These are phyloP conservation scores for Ypsolopha scabrella DNA, from an alignment of 2,888 invertebrate species.

Conservation along the genomic window DNA sequence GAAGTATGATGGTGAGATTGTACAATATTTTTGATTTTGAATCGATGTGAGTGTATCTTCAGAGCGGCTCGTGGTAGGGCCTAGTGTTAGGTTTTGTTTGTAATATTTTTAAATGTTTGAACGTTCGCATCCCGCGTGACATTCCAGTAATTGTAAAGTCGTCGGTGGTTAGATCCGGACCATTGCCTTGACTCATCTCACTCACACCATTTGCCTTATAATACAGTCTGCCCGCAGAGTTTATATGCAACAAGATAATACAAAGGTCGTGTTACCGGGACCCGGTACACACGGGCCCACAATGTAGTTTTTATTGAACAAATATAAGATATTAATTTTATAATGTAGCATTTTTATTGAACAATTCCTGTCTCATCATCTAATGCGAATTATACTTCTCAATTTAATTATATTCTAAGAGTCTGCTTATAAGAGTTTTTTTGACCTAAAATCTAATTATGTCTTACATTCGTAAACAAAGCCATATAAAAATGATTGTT, in stretches of 20 bases:
- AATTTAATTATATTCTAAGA: too few relatives aligned
- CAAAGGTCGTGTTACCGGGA: constrained; percentile 70
- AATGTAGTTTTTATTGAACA: constrained; percentile 71
- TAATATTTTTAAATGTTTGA: constrained; percentile 48
- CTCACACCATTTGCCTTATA: constrained; percentile 65
- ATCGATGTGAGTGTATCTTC: constrained; percentile 40
- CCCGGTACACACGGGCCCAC: constrained; percentile 68
- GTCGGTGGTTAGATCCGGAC: constrained; percentile 35
- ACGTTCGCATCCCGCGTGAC: constrained; percentile 64
- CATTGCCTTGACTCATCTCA: constrained; percentile 48
- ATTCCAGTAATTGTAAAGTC: constrained; percentile 60
- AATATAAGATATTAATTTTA: constrained; percentile 71
- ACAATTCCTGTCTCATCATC: too few relatives aligned
- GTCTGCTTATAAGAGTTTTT: too few relatives aligned
- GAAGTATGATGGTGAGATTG: constrained; percentile 40
- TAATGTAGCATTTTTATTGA: constrained; percentile 55
- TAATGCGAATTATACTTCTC: too few relatives aligned
- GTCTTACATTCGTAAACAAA: too few relatives aligned
- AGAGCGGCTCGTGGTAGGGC: constrained; percentile 26
- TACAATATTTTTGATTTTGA: constrained; percentile 31
- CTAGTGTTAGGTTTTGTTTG: constrained; percentile 52
- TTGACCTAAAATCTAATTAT: too few relatives aligned
- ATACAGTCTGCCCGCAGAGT: constrained; percentile 70
- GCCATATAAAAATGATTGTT: too few relatives aligned
- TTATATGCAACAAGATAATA: constrained; percentile 69